Evolutionary conservation across 2,888 invertebrate genomes (phyloP).

Genomic region (Syrista parreyssii): DNA sequence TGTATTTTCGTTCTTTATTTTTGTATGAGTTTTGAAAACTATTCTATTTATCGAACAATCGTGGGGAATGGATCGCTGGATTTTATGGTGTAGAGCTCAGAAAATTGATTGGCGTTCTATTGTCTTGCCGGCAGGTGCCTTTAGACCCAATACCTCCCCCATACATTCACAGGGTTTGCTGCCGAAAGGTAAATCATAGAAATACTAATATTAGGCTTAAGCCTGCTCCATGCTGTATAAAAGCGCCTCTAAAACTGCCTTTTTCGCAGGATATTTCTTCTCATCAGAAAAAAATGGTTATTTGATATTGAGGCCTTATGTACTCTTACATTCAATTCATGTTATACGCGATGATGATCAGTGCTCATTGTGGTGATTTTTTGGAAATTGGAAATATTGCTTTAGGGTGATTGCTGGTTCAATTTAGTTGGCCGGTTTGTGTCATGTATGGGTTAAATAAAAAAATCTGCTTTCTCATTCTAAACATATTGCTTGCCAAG

Average conservation of each 20-base stretch:
- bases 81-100: slow-evolving; percentile 26
- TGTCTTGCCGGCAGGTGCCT: slow-evolving; percentile 65
- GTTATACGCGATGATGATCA: neutral
- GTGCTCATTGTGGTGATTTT: neutral
- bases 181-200: slow-evolving; percentile 70
- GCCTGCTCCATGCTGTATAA: neutral
- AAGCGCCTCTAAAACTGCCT: neutral
- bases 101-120: slow-evolving; percentile 55
- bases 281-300: neutral
- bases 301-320: neutral
- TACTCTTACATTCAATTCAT: neutral
- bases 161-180: slow-evolving; percentile 70
- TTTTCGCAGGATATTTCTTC: neutral
- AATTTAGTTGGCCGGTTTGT: neutral
- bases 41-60: neutral
- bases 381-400: neutral
- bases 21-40: neutral
- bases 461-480: neutral
- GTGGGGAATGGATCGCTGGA: slow-evolving; percentile 8
- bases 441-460: neutral
- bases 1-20: neutral
- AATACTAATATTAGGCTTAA: slow-evolving; percentile 49
- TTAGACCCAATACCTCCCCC: slow-evolving; percentile 62
- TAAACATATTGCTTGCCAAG: neutral
- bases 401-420: neutral